Conservation (phyloP, 64 coral and sea anemone species). For the Montipora capricornis region DNA sequence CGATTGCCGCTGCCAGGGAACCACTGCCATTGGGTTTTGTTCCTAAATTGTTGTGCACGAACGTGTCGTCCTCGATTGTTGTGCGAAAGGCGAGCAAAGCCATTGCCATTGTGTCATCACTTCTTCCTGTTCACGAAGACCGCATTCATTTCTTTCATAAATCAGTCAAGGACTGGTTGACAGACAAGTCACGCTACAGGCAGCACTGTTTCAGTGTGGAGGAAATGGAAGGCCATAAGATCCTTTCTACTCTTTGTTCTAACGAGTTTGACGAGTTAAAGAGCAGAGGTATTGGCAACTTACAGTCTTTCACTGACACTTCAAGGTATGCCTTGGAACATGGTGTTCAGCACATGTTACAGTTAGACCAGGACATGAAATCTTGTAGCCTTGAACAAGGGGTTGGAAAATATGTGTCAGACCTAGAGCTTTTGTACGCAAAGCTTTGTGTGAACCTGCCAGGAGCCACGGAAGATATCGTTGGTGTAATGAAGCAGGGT, state of each 20-base stretch:
- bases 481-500: background rate
- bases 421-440: conserved; percentile 21
- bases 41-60: background rate
- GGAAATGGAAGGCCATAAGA: background rate
- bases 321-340: conserved; percentile 5
- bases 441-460: background rate
- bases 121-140: conserved; percentile 18
- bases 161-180: conserved; percentile 28
- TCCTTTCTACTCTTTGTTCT: conserved; percentile 12
- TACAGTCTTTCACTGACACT: background rate
- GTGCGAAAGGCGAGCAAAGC: background rate
- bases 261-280: background rate
- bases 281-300: background rate
- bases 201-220: background rate
- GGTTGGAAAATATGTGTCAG: background rate
- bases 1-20: background rate
- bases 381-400: background rate
- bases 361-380: background rate
- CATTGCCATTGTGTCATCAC: background rate
- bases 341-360: background rate
- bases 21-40: background rate
- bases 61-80: background rate
- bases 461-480: background rate
- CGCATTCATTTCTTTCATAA: conserved; percentile 25
- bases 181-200: background rate